Percentiles rank a stretch among this genome's conserved stretches.
Evolutionary conservation across 2,888 invertebrate species (phyloP).

Genomic region (Drosophila paramelanica): DNA sequence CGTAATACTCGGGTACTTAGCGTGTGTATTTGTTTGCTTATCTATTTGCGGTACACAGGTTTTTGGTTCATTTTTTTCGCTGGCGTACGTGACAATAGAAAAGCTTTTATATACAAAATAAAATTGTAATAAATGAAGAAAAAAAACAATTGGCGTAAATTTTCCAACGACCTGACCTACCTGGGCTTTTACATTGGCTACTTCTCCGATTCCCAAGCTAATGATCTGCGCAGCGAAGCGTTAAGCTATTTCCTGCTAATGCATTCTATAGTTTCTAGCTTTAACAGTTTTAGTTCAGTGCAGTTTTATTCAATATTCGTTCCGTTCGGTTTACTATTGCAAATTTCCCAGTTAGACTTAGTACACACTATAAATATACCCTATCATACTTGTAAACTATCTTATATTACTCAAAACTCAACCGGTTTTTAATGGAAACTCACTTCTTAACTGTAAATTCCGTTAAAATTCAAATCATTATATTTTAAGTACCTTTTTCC

Average conservation of each 20-base stretch:
- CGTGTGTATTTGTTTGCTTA: conserved; percentile 63
- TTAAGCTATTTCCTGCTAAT: conserved; percentile 34
- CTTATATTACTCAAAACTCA: neutral
- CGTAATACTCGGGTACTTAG: conserved; percentile 37
- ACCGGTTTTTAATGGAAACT: neutral
- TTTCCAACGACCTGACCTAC: neutral
- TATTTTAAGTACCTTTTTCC: neutral
- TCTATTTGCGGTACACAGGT: conserved; percentile 64
- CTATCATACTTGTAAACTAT: neutral
- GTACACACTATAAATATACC: neutral
- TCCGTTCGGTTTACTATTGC: neutral
- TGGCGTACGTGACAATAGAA: conserved; percentile 69
- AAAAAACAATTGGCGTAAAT: neutral
- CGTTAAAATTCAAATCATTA: no score
- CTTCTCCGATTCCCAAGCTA: conserved; percentile 8
- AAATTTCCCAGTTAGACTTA: neutral
- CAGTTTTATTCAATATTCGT: conserved; percentile 5
- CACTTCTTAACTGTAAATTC: neutral
- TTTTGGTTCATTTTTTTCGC: conserved; percentile 19
- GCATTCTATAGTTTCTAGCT: conserved; percentile 8
- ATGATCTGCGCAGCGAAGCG: conserved; percentile 18
- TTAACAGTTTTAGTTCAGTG: conserved; percentile 1
- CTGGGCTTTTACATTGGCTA: neutral
- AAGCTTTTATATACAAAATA: conserved; percentile 6
- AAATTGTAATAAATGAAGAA: neutral